These are phyloP conservation scores for Rhinolophus sinicus DNA, from an alignment of 2,113 vertebrate genomes.

Conservation along the genomic window DNA sequence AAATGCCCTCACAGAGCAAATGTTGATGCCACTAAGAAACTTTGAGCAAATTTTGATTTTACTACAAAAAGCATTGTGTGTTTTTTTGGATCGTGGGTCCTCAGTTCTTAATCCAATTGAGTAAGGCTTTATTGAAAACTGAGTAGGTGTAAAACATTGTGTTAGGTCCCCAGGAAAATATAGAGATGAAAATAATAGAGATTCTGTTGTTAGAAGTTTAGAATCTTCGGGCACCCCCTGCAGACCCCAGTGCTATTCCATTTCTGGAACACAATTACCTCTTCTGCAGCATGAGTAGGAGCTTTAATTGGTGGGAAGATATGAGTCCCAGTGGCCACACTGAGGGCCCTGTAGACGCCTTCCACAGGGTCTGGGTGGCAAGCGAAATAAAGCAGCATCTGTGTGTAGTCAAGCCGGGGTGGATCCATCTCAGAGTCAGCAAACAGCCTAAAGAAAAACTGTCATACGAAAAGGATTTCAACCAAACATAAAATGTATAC, in stretches of 20 bases:
- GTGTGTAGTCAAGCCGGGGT: constrained; percentile 87
- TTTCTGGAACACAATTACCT: constrained; percentile 65
- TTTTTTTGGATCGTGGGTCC: background rate
- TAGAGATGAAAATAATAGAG: fast-evolving
- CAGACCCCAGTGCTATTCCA: background rate
- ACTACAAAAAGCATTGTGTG: background rate
- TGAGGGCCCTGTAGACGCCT: constrained; percentile 92
- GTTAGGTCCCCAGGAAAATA: background rate
- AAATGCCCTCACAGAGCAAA: background rate
- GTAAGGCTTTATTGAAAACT: background rate
- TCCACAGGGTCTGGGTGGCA: constrained; percentile 87
- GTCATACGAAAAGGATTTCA: constrained; percentile 40
- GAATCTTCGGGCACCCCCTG: background rate
- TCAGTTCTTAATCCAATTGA: background rate
- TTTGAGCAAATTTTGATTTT: background rate
- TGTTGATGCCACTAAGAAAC: background rate
- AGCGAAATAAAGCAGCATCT: constrained; percentile 93
- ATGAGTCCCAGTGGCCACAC: constrained; percentile 84
- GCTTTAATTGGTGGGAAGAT: constrained; percentile 71
- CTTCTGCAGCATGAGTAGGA: constrained; percentile 35
- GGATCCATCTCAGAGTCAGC: constrained; percentile 82
- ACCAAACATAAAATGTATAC: background rate
- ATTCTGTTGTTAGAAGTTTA: background rate
- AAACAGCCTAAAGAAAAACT: constrained; percentile 96
- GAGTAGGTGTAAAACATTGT: background rate